These are phyloP conservation scores for Dicrurus megarhynchus DNA, from an alignment of 2,113 vertebrate genomes.

Conservation along the genomic window DNA sequence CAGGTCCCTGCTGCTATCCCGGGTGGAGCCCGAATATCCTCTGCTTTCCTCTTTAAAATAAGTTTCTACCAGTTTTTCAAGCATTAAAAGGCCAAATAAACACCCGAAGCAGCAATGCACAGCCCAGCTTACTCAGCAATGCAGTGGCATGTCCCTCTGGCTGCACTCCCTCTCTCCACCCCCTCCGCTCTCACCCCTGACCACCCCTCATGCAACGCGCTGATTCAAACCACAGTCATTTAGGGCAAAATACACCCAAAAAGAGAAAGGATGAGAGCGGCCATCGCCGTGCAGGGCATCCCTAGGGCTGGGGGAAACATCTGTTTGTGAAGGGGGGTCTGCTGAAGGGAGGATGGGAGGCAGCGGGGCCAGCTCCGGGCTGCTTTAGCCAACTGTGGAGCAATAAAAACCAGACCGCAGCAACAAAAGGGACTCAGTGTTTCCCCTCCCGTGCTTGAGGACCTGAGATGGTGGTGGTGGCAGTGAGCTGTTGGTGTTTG, in stretches of 20 bases:
- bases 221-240: background rate
- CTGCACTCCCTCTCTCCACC: fast-evolving
- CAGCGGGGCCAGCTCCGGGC: fast-evolving
- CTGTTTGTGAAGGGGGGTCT: background rate
- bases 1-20: fast-evolving
- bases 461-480: background rate
- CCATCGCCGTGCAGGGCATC: fast-evolving
- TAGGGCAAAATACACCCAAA: background rate
- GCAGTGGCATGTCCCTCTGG: background rate
- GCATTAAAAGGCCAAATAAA: background rate
- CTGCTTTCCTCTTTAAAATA: background rate
- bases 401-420: background rate
- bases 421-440: background rate
- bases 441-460: background rate
- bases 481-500: background rate
- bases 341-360: fast-evolving
- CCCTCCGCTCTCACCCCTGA: fast-evolving
- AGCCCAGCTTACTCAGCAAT: background rate
- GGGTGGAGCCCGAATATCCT: background rate
- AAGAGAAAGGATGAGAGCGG: background rate
- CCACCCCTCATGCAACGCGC: fast-evolving
- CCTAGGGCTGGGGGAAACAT: background rate
- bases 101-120: background rate
- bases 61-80: background rate
- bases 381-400: background rate